phyloP scores from a whole-genome alignment of 2,797 vertebrate species.

The Aselliscus stoliczkanus region DNA sequence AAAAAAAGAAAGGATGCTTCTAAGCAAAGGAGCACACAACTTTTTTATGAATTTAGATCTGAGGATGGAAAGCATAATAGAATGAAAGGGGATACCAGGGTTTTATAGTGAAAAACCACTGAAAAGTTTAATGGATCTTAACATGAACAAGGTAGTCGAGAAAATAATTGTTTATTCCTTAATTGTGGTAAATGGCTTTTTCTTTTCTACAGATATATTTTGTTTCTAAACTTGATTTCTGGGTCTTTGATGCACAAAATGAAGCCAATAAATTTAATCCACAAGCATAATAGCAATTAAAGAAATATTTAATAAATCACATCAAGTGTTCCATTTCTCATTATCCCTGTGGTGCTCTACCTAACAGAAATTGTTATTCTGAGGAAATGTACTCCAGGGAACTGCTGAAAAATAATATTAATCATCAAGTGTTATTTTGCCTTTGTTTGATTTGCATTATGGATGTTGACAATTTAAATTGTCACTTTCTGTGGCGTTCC shows the following conservation, averaged over 20 bases:
- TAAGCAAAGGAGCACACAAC: neutral
- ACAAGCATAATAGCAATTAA: neutral
- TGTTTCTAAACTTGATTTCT: neutral
- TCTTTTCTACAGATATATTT: neutral
- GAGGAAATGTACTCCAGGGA: neutral
- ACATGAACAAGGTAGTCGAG: neutral
- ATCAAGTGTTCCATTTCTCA: neutral
- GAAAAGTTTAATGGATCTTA: neutral
- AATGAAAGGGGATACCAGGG: neutral
- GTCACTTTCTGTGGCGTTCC: neutral
- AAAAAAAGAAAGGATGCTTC: too few relatives aligned
- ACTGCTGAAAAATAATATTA: neutral
- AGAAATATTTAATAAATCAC: slow-evolving; percentile 5
- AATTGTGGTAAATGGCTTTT: neutral
- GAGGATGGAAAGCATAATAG: neutral
- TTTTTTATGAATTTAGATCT: neutral
- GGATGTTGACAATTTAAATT: neutral
- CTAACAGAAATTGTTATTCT: slow-evolving; percentile 10
- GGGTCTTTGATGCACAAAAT: neutral
- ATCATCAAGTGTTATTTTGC: neutral
- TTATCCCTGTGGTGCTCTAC: neutral
- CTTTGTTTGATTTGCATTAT: slow-evolving; percentile 3
- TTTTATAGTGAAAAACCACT: neutral
- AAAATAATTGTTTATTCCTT: neutral
- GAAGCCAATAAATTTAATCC: neutral